Percentiles rank a stretch among this genome's conserved stretches.
phyloP scores from a whole-genome alignment of 2,888 invertebrate genomes.

The Metalampra italica region DNA sequence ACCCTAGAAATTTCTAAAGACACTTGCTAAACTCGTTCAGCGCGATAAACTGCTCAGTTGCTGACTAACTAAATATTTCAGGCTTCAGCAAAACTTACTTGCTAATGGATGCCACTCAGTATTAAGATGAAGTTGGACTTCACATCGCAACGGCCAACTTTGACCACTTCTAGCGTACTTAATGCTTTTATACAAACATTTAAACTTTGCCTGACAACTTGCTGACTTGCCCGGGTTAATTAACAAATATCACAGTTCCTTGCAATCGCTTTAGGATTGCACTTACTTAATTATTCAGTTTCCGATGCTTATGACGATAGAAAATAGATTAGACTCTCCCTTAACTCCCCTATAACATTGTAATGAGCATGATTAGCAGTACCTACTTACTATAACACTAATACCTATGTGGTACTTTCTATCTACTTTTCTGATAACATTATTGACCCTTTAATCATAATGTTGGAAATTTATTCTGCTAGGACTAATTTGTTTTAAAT shows the following conservation, averaged over 20 bases:
- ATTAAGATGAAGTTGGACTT: constrained; percentile 51
- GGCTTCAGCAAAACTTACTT: constrained; percentile 34
- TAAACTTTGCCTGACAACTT: constrained; percentile 40
- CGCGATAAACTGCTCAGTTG: not conserved
- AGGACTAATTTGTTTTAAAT: too few species aligned
- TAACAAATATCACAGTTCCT: not conserved
- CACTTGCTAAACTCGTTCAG: not conserved
- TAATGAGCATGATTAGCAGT: too few species aligned
- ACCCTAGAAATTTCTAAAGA: too few species aligned
- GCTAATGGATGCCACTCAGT: constrained; percentile 56
- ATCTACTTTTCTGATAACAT: too few species aligned
- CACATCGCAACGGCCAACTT: constrained; percentile 39
- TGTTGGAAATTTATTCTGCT: too few species aligned
- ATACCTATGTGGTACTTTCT: too few species aligned
- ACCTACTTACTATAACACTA: too few species aligned
- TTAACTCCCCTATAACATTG: too few species aligned
- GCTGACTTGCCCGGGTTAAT: constrained; percentile 6
- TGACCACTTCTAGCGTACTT: constrained; percentile 52
- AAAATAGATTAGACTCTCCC: too few species aligned
- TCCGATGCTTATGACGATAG: too few species aligned
- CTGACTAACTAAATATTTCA: not conserved
- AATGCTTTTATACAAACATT: constrained; percentile 48
- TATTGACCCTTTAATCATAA: too few species aligned
- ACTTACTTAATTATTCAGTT: not conserved
- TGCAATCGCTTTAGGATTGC: not conserved